Evolutionary conservation across 64 coral and sea anemone genomes (phyloP), one percentile per base, ranked within the genome.

Genomic region (Hydrozoanthus tunicans): DNA sequence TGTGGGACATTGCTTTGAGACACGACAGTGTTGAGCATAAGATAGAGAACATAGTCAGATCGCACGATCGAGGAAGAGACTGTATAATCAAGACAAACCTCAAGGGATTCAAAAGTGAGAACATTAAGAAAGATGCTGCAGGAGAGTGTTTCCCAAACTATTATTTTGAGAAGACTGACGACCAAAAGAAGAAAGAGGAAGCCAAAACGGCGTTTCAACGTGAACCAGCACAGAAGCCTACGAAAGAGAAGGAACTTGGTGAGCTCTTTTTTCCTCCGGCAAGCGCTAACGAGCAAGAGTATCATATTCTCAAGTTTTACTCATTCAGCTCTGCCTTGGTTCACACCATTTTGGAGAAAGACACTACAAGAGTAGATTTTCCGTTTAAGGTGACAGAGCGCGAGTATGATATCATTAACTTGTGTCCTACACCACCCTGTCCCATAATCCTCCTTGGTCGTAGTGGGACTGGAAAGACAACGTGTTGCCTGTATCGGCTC

Each of bases 381-480:
- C 89, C 89, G 14, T 90, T 90, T 17, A 92, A 92, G 26, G 96
- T 98, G 13, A 98, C 96, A 81, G 95, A 98, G 64, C 84, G 92
- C 20, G 95, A 98, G 58, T 93, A 98, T 62, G 90, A 90, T 15
- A 94, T 98, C 82, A 98, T 98, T 51, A 98, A 98, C 85, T 70
- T 98, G 25, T 70, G 77, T n/a, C 92, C 92, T 5, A 26, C 17
- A 43, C 91, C 63, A 71, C 89, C 82, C 6, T 82, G 89, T 59
- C 89, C 96, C 12, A 90, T 98, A 54, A 95, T 98, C 57, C 78
- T 98, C 13, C 92, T 98, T 83, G 96, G 96, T 8, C 96, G 96
- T 17, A 98, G 96, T 90, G 96, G 92, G 43, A 99, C 97, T 74
- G 97, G 97, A 14, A 99, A 99, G 71, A 99, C 97, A 51, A 99